A percentile compares a stretch with the other conserved stretches of the same genome.
Conservation (phyloP, 92 coral and sea anemone genomes). For the Zoanthus sansibaricus region DNA sequence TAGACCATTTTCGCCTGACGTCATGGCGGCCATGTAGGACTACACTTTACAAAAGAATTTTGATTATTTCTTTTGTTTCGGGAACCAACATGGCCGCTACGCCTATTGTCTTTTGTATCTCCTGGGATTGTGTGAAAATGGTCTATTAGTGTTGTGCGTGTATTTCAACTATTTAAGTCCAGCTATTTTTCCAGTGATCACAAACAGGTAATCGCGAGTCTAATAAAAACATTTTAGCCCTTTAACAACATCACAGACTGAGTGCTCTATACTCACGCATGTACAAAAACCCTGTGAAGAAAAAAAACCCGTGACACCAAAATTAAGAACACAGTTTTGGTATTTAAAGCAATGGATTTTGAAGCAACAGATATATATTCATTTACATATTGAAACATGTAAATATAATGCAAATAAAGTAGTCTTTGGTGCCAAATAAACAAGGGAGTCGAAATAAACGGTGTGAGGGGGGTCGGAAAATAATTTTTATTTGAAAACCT, state of each 20-base stretch:
- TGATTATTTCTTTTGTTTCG: background rate
- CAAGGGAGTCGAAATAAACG: no score
- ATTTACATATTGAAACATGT: no score
- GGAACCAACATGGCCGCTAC: no score
- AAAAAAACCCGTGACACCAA: conserved; percentile 5
- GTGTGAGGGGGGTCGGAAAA: no score
- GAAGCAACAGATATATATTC: background rate
- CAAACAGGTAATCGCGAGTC: conserved; percentile 13
- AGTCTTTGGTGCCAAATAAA: no score
- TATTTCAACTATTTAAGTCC: background rate
- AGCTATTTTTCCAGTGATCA: conserved; percentile 26
- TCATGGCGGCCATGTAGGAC: no score
- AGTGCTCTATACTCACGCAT: conserved; percentile 15
- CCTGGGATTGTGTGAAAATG: no score
- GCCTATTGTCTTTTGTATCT: no score
- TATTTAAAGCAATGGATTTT: background rate
- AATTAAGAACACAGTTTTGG: background rate
- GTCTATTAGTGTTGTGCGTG: background rate
- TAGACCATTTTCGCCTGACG: background rate
- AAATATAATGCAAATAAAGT: no score
- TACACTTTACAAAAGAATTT: background rate
- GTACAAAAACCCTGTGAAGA: conserved; percentile 8
- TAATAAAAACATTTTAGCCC: background rate
- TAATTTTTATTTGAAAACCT: no score
- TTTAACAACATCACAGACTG: conserved; percentile 17